Conservation (phyloP, 2,888 invertebrate species). For the Clivina fossor region DNA sequence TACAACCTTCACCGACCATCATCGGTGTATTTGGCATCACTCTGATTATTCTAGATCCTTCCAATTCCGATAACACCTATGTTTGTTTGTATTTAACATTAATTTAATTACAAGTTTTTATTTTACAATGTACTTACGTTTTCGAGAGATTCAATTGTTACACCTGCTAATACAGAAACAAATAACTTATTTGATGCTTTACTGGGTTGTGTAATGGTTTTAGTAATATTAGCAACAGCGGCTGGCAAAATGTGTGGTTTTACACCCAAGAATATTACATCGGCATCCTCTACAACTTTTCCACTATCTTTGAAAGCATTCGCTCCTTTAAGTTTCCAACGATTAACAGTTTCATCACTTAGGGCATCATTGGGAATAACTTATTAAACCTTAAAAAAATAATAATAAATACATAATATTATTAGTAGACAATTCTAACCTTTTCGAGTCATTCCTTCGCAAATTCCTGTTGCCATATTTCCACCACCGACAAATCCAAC, state of each 20-base stretch:
- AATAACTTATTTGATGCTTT: constrained; percentile 61
- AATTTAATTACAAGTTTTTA: no score
- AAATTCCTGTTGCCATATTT: constrained; percentile 89
- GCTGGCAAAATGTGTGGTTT: constrained; percentile 80
- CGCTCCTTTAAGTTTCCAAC: constrained; percentile 66
- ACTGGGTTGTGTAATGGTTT: constrained; percentile 42
- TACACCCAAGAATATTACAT: constrained; percentile 83
- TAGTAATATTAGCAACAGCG: constrained; percentile 56
- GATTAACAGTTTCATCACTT: constrained; percentile 62
- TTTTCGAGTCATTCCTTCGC: constrained; percentile 70
- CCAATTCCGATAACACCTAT: constrained; percentile 43
- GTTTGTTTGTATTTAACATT: constrained; percentile 19
- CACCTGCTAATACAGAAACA: constrained; percentile 83
- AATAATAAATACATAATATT: constrained; percentile 1
- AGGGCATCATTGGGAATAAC: constrained; percentile 68
- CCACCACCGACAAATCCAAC: constrained; percentile 89
- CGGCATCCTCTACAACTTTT: constrained; percentile 64
- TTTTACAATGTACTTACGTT: no score
- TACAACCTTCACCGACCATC: constrained; percentile 71
- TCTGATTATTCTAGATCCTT: constrained; percentile 62
- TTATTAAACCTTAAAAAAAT: constrained; percentile 60
- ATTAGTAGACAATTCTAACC: constrained; percentile 54
- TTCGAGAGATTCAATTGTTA: constrained; percentile 64
- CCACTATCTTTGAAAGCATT: constrained; percentile 65
- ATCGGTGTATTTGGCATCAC: constrained; percentile 91